Conservation (phyloP, 2,113 vertebrate species). For the Pungitius pungitius region DNA sequence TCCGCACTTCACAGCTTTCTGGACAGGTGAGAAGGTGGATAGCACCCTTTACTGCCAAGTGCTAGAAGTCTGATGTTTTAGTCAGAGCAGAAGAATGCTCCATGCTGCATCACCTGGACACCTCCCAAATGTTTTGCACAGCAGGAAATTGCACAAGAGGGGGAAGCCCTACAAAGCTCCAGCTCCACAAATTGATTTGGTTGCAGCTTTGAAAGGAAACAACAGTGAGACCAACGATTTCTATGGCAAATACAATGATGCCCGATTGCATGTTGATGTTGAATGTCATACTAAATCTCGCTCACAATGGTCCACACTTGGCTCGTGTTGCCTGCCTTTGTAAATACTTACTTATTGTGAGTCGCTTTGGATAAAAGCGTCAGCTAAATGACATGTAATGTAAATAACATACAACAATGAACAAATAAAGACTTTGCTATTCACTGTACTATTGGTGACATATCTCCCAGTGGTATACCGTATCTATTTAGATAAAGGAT, state of each 20-base stretch:
- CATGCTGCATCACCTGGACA: slow-evolving; percentile 32
- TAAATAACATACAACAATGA: background rate
- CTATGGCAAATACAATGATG: background rate
- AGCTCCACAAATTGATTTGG: background rate
- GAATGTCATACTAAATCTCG: background rate
- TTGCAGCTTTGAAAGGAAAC: background rate
- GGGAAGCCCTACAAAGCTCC: background rate
- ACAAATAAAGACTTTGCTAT: background rate
- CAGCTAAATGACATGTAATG: no score
- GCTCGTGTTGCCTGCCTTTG: background rate
- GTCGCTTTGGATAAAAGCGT: no score
- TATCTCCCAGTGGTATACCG: background rate
- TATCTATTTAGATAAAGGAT: background rate
- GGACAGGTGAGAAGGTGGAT: slow-evolving; percentile 36
- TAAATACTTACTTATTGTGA: no score
- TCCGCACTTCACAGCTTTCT: slow-evolving; percentile 22
- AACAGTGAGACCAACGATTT: background rate
- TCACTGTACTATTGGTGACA: background rate
- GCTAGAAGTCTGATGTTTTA: background rate
- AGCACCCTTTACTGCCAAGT: background rate
- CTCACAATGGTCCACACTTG: background rate
- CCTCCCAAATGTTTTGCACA: slow-evolving; percentile 7
- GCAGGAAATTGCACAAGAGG: slow-evolving; percentile 32
- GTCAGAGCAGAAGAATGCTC: slow-evolving; percentile 1
- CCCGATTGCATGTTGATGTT: background rate